A percentile compares a stretch with the other conserved stretches of the same genome.
Conservation (phyloP, 1,140 invertebrate genomes). For the Drosophila azteca region DNA sequence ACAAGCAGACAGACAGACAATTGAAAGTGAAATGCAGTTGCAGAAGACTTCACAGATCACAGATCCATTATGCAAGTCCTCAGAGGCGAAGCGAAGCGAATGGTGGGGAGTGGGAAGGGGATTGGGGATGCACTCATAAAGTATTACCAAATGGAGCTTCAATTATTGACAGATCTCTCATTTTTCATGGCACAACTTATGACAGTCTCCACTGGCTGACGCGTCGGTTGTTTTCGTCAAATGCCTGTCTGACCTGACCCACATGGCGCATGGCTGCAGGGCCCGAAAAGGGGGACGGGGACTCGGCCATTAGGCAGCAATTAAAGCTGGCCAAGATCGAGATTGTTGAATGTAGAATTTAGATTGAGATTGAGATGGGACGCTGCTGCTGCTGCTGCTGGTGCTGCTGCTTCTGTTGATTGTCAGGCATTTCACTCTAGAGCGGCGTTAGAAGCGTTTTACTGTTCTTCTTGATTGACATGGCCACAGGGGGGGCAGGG, state of each 20-base stretch:
- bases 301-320: slow-evolving; percentile 61
- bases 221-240: slow-evolving; percentile 8
- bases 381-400: too few relatives aligned
- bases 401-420: too few relatives aligned
- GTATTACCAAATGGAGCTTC: slow-evolving; percentile 26
- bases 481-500: slow-evolving; percentile 19
- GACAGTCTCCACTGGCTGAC: slow-evolving; percentile 36
- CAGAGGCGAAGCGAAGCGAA: slow-evolving; percentile 7
- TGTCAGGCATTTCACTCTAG: neutral
- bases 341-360: slow-evolving; percentile 21
- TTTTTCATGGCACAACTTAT: slow-evolving; percentile 50
- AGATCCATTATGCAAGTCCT: slow-evolving; percentile 43
- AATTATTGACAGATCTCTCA: slow-evolving; percentile 64
- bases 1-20: slow-evolving; percentile 13
- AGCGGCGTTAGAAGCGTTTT: slow-evolving; percentile 54
- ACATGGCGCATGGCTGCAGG: slow-evolving; percentile 47
- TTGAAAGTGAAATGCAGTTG: slow-evolving; percentile 53
- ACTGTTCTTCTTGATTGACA: slow-evolving; percentile 76
- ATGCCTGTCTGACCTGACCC: slow-evolving; percentile 58
- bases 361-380: slow-evolving; percentile 19
- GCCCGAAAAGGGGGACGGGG: slow-evolving; percentile 6
- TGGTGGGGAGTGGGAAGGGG: too few relatives aligned
- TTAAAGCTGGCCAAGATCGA: slow-evolving; percentile 61
- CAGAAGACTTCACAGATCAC: slow-evolving; percentile 18
- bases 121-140: slow-evolving; percentile 27